Base-by-base conservation (phyloP, 2,113 vertebrate genomes). In the Oenanthe oenanthe region DNA sequence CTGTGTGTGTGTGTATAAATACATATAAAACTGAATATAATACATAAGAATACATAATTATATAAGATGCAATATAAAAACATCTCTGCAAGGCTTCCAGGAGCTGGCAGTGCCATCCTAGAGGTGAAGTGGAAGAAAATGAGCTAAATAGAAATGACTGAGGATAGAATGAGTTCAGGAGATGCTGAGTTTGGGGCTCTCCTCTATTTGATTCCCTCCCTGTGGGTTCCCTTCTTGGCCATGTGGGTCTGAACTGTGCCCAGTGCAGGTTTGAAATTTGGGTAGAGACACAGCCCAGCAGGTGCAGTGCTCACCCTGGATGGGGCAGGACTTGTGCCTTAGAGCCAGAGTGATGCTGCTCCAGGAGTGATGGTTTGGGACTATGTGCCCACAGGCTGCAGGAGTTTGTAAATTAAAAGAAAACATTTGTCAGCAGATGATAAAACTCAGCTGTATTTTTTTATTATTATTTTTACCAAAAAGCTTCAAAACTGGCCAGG, bases 181-280 rank as follows among this genome's bases (percentile, higher is more conserved):
- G 76, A 38, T 73, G 50, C 40, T n/a, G 62, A n/a, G 24, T 66
- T 65, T 9, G 7, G 15, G 32, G 42, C 26, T 65, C n/a, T 68
- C 63, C 43, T 60, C 53, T 48, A 4, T 18, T 61, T 3, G 0
- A 1, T 60, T 85, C 11, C 50, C 4, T 79, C 48, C 32, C 34
- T 2, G 0, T 1, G 8, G 42, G 34, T 65, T 25, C 0, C 0
- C 6, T 82, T 54, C 42, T 43, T 53, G 65, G 40, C 29, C 25
- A 7, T 2, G 3, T 3, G 58, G 58, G 28, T 36, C 50, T 18
- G 56, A 57, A 6, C 17, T 17, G 10, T 60, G 40, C 19, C 22
- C 6, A 4, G 1, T 9, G 10, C 47, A n/a, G 22, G 34, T 65
- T 28, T 19, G 51, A 82, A 9, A 50, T 65, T 31, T 21, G 51